These are phyloP conservation scores for Drosophila sproati DNA, from an alignment of 1,140 invertebrate genomes.

Conservation along the genomic window DNA sequence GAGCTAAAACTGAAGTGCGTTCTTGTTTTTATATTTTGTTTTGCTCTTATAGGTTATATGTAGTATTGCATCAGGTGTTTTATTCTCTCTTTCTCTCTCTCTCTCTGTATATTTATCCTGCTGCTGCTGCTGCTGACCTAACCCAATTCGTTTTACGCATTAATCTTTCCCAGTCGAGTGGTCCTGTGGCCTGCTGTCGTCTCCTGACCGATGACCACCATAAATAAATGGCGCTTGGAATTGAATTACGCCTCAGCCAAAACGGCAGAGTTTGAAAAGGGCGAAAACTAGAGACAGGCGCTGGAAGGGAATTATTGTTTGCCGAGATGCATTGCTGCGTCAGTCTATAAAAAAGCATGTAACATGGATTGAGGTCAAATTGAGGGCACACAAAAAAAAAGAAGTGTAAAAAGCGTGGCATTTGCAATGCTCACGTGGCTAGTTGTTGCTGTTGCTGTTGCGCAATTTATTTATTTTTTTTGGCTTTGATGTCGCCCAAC, in stretches of 20 bases:
- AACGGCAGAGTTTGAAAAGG: slow-evolving; percentile 6
- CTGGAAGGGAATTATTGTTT: slow-evolving; percentile 54
- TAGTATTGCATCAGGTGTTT: slow-evolving; percentile 39
- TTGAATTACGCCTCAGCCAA: slow-evolving; percentile 77
- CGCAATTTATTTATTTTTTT: slow-evolving; percentile 61
- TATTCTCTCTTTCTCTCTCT: not conserved
- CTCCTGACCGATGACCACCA: slow-evolving; percentile 55
- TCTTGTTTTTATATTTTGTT: not conserved
- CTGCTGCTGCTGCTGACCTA: slow-evolving; percentile 37
- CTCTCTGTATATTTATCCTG: not conserved
- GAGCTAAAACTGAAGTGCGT: not conserved
- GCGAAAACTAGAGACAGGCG: not conserved
- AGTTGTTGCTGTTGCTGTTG: slow-evolving; percentile 61
- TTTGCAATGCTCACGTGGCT: slow-evolving; percentile 48
- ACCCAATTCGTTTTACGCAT: slow-evolving; percentile 44
- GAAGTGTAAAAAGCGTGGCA: not conserved
- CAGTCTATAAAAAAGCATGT: slow-evolving; percentile 66
- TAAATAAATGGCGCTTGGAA: slow-evolving; percentile 79
- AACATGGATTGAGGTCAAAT: slow-evolving; percentile 37
- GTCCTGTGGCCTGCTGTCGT: slow-evolving; percentile 6
- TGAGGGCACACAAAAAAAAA: slow-evolving; percentile 24
- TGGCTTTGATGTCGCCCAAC: slow-evolving; percentile 67
- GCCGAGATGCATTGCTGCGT: slow-evolving; percentile 71
- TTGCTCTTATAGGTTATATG: not conserved
- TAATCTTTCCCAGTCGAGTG: slow-evolving; percentile 34